Evolutionary conservation across 2,797 vertebrate genomes (phyloP).

Genomic region (Paedocypris micromegethes): DNA sequence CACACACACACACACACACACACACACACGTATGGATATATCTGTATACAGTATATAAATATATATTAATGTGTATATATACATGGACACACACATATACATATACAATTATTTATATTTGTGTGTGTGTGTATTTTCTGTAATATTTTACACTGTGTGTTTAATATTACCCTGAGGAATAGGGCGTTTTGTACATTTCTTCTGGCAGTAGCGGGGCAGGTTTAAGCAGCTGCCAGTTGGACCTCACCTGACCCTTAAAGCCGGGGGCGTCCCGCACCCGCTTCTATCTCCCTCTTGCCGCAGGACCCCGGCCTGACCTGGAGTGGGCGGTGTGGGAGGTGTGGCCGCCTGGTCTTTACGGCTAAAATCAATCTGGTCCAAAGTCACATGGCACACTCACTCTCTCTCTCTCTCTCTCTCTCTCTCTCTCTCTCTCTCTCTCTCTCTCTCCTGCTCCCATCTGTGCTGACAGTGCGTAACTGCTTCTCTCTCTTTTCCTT

Average conservation of each 20-base stretch:
- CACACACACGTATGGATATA: no score
- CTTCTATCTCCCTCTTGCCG: slow-evolving; percentile 6
- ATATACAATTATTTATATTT: not conserved
- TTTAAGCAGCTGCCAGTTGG: slow-evolving; percentile 24
- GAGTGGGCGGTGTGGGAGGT: slow-evolving; percentile 42
- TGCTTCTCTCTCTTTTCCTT: slow-evolving; percentile 34
- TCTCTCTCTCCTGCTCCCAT: slow-evolving; percentile 24
- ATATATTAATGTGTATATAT: no score
- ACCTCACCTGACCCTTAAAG: slow-evolving; percentile 39
- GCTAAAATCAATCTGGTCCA: slow-evolving; percentile 42
- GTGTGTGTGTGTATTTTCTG: not conserved
- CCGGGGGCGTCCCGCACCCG: slow-evolving; percentile 10
- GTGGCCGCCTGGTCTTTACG: slow-evolving; percentile 30
- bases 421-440: not conserved
- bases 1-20: no score
- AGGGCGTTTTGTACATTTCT: slow-evolving; percentile 9
- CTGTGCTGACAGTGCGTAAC: slow-evolving; percentile 47
- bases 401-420: not conserved
- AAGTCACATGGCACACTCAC: slow-evolving; percentile 20
- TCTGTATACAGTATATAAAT: no score
- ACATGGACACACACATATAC: not conserved
- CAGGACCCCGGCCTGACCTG: slow-evolving; percentile 35
- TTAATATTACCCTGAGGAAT: slow-evolving; percentile 12
- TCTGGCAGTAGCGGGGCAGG: slow-evolving; percentile 20
- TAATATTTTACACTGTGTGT: slow-evolving; percentile 1